Evolutionary conservation across 2,113 vertebrate genomes (phyloP).

Genomic region (Pleuronectes platessa): DNA sequence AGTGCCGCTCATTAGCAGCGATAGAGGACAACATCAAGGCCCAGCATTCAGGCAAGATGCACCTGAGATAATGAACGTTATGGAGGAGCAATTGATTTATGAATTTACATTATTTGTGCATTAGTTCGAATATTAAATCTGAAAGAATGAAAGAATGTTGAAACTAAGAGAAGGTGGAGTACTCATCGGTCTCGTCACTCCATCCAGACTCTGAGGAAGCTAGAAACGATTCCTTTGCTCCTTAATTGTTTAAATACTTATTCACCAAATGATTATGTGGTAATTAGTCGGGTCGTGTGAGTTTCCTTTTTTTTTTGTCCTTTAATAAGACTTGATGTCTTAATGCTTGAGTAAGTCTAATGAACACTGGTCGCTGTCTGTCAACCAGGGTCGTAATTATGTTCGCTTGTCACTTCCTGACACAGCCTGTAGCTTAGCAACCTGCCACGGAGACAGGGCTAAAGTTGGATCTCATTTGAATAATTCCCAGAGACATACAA

Average conservation of each 20-base stretch:
- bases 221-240: constrained; percentile 9
- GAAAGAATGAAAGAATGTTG: neutral
- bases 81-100: neutral
- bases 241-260: constrained; percentile 52
- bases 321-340: constrained; percentile 63
- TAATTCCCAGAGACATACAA: constrained; percentile 29
- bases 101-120: neutral
- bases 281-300: constrained; percentile 47
- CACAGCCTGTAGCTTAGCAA: constrained; percentile 73
- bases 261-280: constrained; percentile 22
- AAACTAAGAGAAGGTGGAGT: neutral
- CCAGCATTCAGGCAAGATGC: neutral
- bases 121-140: neutral
- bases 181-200: neutral
- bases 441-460: constrained; percentile 48
- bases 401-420: constrained; percentile 70
- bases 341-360: constrained; percentile 70
- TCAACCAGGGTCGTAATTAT: constrained; percentile 73
- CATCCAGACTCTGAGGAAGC: no score
- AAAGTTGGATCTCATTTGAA: constrained; percentile 67
- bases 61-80: constrained; percentile 9
- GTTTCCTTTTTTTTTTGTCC: constrained; percentile 15
- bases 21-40: constrained; percentile 1
- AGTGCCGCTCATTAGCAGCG: constrained; percentile 17
- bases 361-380: constrained; percentile 71